These are phyloP conservation scores for Babyrousa celebensis DNA, from an alignment of 2,797 vertebrate genomes.

Conservation along the genomic window DNA sequence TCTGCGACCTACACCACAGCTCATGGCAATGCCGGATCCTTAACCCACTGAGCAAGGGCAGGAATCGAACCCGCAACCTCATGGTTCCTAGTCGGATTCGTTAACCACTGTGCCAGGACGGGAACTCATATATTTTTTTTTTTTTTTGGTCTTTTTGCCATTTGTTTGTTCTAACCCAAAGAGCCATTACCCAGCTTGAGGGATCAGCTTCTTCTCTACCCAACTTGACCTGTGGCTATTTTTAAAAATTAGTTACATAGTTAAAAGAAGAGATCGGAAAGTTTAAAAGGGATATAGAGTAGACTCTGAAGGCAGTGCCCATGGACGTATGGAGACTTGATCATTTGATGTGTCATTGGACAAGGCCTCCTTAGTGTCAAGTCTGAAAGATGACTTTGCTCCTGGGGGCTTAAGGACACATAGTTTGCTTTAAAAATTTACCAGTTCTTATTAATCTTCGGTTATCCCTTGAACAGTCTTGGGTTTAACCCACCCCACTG, in stretches of 20 bases:
- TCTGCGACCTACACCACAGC: no score
- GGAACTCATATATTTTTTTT: no score
- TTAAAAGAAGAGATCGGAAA: conserved; percentile 19
- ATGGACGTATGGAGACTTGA: neutral
- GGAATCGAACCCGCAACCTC: no score
- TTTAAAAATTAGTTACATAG: neutral
- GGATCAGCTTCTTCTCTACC: neutral
- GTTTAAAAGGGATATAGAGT: neutral
- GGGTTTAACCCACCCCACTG: neutral
- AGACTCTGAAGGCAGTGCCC: neutral
- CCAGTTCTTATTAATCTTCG: neutral
- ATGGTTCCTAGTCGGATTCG: no score
- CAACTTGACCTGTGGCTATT: neutral
- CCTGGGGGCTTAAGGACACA: neutral
- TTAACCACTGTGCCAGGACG: no score
- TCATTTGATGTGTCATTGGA: neutral
- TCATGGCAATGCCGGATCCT: no score
- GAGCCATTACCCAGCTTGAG: neutral
- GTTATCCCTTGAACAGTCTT: neutral
- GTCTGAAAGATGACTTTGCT: conserved; percentile 12
- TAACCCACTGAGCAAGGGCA: no score
- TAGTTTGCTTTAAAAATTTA: conserved; percentile 24
- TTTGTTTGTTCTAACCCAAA: neutral
- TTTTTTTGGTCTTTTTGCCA: no score
- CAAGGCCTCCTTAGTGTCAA: neutral